phyloP scores from a whole-genome alignment of 2,113 vertebrate genomes.

The Gadus chalcogrammus region DNA sequence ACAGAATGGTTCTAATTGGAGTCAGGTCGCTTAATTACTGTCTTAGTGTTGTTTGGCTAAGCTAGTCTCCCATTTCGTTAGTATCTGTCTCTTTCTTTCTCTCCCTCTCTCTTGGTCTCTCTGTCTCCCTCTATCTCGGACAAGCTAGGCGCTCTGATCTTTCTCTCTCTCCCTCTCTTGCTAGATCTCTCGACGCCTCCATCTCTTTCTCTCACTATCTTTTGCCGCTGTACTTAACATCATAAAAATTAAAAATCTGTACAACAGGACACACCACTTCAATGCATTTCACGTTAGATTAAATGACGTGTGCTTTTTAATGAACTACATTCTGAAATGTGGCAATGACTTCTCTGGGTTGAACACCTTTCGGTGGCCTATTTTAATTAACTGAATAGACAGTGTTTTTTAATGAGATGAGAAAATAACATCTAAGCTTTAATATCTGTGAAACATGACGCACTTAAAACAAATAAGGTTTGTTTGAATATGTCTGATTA shows the following conservation, averaged over 20 bases:
- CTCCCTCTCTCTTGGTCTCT: background rate
- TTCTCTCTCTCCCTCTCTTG: slow-evolving; percentile 3
- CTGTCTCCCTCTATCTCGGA: slow-evolving; percentile 34
- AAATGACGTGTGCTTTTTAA: background rate
- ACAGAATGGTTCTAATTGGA: slow-evolving; percentile 51
- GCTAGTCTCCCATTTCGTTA: slow-evolving; percentile 23
- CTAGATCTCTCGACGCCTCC: background rate
- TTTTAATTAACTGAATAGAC: no score
- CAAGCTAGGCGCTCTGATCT: slow-evolving; percentile 18
- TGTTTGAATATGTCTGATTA: no score
- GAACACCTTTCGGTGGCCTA: background rate
- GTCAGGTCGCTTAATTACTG: slow-evolving; percentile 59
- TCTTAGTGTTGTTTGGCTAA: slow-evolving; percentile 46
- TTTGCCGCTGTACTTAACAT: no score
- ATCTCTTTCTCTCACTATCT: background rate
- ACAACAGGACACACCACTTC: background rate
- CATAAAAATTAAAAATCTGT: no score
- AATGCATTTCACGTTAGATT: background rate
- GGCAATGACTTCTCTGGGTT: background rate
- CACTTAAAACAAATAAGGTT: no score
- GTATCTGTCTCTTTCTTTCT: slow-evolving; percentile 16
- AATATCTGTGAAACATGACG: no score
- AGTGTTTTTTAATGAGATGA: slow-evolving; percentile 23
- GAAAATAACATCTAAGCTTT: no score
- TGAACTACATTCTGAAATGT: background rate